Evolutionary conservation across 2,888 invertebrate genomes (phyloP), one percentile per base, ranked within the genome.

Genomic region (Willowsia nigromaculata): DNA sequence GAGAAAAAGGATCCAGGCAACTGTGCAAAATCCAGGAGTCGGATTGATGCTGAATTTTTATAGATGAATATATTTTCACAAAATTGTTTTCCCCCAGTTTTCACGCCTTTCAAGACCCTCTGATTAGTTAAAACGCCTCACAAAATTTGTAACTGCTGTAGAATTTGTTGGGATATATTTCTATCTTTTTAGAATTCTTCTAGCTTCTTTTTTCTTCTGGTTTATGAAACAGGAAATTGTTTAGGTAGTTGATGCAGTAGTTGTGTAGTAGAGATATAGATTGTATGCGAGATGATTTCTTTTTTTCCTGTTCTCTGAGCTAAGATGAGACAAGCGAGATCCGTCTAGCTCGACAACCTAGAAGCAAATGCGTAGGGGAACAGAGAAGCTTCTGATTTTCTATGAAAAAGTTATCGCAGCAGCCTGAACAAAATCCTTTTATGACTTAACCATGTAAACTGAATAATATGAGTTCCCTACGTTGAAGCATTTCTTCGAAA

Each of bases 281-380:
- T 11, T 13, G 9, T 65, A 53, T 53, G 78, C 13, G 33, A 53
- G 50, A 78, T 78, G 78, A 71, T 25, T 18, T 22, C n/a, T 78
- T 50, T 33, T 78, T 0, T 27, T 33, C 33, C 15, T 15, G n/a
- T 76, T n/a, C 47, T 11, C 5, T 5, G 40, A 40, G 40, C 43
- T 76, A n/a, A n/a, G n/a, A n/a, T 40, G 59, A 56, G 81, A 74
- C 78, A 53, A 78, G 78, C 78, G 78, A 78, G 78, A 68, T 87
- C 78, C 78, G 37, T 81, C 22, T 56, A 56, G 81, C 87, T 87
- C 87, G 81, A 87, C 81, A 87, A 22, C 81, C 87, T 87, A 87
- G 27, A 81, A 71, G 71, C 81, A 59, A 87, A 80, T 87, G 87
- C 15, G 71, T 40, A 7, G 71, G 3, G 9, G 25, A 43, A 43